phyloP scores from a whole-genome alignment of 2,888 invertebrate genomes.

The Eurytoma californica region DNA sequence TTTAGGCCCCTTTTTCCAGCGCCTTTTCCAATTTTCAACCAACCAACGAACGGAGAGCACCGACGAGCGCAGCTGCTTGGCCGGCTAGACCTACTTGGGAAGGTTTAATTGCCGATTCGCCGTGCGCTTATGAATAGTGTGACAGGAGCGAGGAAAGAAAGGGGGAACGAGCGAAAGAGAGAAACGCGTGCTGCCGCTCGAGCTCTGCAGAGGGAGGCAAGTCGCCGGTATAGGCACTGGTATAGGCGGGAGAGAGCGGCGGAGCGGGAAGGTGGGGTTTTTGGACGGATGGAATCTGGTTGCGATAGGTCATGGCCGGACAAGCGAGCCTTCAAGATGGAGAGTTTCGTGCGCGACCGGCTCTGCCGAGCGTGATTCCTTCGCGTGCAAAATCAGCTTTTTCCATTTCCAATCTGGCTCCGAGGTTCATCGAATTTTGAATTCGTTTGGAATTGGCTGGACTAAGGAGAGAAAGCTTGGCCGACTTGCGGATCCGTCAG shows the following conservation, averaged over 20 bases:
- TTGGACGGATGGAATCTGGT: constrained; percentile 58
- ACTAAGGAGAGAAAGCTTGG: no score
- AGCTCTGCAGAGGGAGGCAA: constrained; percentile 21
- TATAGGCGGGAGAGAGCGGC: constrained; percentile 52
- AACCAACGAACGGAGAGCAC: no score
- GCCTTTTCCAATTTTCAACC: no score
- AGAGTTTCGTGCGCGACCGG: constrained; percentile 42
- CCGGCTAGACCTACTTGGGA: no score
- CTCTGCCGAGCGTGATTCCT: constrained; percentile 56
- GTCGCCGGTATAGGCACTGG: constrained; percentile 56
- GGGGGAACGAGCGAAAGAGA: constrained; percentile 27
- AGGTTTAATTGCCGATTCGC: no score
- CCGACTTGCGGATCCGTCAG: no score
- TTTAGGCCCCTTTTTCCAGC: constrained; percentile 33
- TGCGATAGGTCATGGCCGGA: constrained; percentile 57
- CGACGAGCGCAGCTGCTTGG: no score
- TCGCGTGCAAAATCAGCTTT: constrained; percentile 29
- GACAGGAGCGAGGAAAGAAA: constrained; percentile 8
- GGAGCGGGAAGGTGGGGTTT: constrained; percentile 53
- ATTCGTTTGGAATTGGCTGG: no score
- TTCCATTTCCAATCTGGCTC: no score
- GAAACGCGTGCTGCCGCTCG: constrained; percentile 41
- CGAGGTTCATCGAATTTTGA: no score
- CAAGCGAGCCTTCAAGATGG: constrained; percentile 55
- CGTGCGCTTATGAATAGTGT: no score